These are phyloP conservation scores for Rafetus swinhoei DNA, from an alignment of 2,113 vertebrate species.

Conservation along the genomic window DNA sequence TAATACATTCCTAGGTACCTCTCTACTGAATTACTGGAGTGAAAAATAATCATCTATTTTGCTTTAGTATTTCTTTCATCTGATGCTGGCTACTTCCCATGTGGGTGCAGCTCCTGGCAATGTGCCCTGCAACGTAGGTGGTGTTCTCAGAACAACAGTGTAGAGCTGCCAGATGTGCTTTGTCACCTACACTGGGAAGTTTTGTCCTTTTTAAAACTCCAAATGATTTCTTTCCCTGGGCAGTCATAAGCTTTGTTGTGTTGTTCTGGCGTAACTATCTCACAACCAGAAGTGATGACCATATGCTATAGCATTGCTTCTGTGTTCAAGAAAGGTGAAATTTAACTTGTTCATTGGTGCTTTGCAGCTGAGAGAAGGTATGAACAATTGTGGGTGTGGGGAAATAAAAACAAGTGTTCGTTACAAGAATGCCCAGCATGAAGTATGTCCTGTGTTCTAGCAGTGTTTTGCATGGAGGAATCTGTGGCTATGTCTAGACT, in stretches of 20 bases:
- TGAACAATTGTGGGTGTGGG: background rate
- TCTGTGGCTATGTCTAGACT: background rate
- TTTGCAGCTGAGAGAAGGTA: conserved; percentile 62
- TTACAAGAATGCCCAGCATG: conserved; percentile 36
- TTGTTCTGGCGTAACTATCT: conserved; percentile 38
- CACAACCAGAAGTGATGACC: conserved; percentile 6
- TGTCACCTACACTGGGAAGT: conserved; percentile 25
- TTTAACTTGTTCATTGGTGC: conserved; percentile 63
- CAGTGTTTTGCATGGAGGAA: background rate
- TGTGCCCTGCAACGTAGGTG: background rate
- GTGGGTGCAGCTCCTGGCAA: conserved; percentile 55
- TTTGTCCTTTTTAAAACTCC: conserved; percentile 42
- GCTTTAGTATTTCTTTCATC: conserved; percentile 51
- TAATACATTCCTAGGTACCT: conserved; percentile 24
- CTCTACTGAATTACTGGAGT: conserved; percentile 7
- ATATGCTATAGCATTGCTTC: conserved; percentile 42
- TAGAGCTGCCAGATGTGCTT: conserved; percentile 40
- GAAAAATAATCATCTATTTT: conserved; percentile 48
- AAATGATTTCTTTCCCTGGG: conserved; percentile 32
- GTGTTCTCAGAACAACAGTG: conserved; percentile 4
- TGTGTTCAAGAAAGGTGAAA: conserved; percentile 62
- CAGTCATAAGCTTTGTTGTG: background rate
- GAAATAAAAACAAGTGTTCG: conserved; percentile 61
- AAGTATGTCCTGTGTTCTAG: conserved; percentile 47
- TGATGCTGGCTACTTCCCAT: conserved; percentile 33